phyloP scores from a whole-genome alignment of 2,888 invertebrate species.

The Hofmannophila pseudospretella region DNA sequence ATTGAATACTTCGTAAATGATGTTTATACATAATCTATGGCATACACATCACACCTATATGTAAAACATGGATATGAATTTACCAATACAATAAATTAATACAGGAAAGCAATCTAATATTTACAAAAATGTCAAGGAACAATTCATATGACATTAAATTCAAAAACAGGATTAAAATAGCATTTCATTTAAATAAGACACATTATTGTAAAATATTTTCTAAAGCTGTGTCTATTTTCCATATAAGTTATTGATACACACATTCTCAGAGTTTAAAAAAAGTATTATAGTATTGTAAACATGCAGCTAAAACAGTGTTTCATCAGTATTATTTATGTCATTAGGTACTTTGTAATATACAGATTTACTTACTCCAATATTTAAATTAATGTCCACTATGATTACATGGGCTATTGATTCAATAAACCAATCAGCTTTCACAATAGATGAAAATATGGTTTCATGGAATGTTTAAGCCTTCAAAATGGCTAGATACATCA shows the following conservation, averaged over 20 bases:
- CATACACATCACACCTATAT: conserved; percentile 54
- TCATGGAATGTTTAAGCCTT: conserved; percentile 75
- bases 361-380: conserved; percentile 10
- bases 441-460: conserved; percentile 51
- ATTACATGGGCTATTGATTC: conserved; percentile 18
- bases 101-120: conserved; percentile 67
- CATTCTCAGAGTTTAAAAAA: conserved; percentile 1
- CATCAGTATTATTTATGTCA: neutral
- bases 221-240: no score
- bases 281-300: conserved; percentile 8
- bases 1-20: conserved; percentile 19
- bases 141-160: no score
- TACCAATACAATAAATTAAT: conserved; percentile 64
- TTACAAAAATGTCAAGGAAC: no score
- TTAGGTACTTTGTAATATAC: conserved; percentile 4
- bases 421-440: conserved; percentile 54
- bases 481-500: conserved; percentile 54
- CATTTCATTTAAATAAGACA: no score
- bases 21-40: conserved; percentile 33
- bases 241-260: no score
- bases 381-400: conserved; percentile 12
- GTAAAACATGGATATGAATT: conserved; percentile 52
- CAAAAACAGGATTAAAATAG: no score
- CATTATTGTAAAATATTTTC: no score
- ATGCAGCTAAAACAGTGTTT: conserved; percentile 7